Percentiles rank a stretch among this genome's conserved stretches.
These are phyloP conservation scores for Alethe diademata DNA, from an alignment of 2,113 vertebrate species.

Conservation along the genomic window DNA sequence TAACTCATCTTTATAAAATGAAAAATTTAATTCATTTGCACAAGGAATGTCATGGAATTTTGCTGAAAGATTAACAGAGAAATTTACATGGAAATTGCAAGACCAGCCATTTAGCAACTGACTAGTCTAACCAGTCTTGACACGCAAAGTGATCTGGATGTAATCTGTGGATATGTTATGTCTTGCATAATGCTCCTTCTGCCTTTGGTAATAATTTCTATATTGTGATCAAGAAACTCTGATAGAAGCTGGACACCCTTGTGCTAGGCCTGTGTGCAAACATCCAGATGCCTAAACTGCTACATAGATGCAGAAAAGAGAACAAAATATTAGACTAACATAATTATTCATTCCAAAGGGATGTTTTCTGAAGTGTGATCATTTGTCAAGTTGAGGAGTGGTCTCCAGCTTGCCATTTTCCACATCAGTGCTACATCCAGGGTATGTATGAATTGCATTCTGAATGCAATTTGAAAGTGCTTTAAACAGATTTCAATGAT, in stretches of 20 bases:
- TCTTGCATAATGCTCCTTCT: not conserved
- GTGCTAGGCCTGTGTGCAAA: not conserved
- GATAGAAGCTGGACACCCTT: not conserved
- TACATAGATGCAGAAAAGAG: not conserved
- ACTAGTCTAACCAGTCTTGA: not conserved
- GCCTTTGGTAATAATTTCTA: not conserved
- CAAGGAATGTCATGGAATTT: not conserved
- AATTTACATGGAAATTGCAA: not conserved
- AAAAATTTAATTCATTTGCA: not conserved
- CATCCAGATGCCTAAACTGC: not conserved
- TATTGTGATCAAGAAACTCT: not conserved
- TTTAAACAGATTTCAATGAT: not conserved
- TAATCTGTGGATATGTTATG: not conserved
- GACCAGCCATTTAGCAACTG: not conserved
- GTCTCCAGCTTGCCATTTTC: not conserved
- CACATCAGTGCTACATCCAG: not conserved
- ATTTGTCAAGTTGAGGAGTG: not conserved
- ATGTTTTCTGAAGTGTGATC: not conserved
- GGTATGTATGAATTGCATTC: not conserved
- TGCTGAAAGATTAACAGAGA: constrained; percentile 2
- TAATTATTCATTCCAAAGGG: not conserved
- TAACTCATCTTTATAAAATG: not conserved
- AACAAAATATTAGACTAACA: not conserved
- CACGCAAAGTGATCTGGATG: not conserved
- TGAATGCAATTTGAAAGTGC: not conserved